A percentile compares a stretch with the other conserved stretches of the same genome.
These are phyloP conservation scores for Bucorvus abyssinicus DNA, from an alignment of 2,797 vertebrate genomes.

Conservation along the genomic window DNA sequence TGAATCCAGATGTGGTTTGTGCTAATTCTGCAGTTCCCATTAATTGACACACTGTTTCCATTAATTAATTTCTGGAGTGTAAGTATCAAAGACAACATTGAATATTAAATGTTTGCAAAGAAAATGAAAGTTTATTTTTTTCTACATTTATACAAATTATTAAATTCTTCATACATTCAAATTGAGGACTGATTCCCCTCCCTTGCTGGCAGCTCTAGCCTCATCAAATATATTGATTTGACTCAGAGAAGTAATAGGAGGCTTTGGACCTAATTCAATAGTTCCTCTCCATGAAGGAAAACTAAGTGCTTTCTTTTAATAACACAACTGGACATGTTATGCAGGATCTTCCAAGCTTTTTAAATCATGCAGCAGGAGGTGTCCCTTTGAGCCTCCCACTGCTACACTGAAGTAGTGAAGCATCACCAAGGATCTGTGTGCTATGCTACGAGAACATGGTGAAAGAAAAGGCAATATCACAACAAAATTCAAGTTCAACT, in stretches of 20 bases:
- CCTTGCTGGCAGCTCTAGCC: background rate
- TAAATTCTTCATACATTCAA: background rate
- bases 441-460: background rate
- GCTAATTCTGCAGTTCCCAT: background rate
- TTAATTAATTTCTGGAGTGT: background rate
- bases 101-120: slow-evolving; percentile 6
- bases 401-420: background rate
- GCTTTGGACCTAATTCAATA: background rate
- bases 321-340: background rate
- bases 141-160: background rate
- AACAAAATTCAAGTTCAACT: background rate
- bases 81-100: background rate
- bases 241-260: background rate
- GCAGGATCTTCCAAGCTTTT: background rate
- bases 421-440: background rate
- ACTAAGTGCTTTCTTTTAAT: background rate
- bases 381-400: background rate
- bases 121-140: slow-evolving; percentile 19
- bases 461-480: background rate
- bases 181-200: background rate
- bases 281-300: background rate
- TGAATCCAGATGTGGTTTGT: background rate
- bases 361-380: background rate
- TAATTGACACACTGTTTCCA: background rate
- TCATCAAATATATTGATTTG: background rate